Conservation (phyloP, 2,113 vertebrate genomes). For the Dromaius novaehollandiae region DNA sequence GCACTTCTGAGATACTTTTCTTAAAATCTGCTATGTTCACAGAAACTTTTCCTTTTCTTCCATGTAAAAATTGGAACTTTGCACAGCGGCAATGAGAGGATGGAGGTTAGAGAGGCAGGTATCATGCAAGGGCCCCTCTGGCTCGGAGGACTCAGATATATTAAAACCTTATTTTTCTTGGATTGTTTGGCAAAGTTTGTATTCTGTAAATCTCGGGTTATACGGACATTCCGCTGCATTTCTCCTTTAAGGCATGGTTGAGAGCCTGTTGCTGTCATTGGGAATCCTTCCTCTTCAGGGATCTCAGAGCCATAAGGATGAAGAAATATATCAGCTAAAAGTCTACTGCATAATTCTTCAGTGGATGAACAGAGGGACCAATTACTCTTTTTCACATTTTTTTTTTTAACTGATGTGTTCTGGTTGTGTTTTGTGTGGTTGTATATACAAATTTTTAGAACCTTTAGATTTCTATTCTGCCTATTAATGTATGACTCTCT, state of each 20-base stretch:
- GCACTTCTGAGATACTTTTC: background rate
- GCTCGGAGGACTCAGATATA: slow-evolving; percentile 38
- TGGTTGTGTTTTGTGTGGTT: too few relatives aligned
- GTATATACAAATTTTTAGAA: background rate
- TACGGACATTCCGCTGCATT: background rate
- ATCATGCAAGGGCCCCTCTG: background rate
- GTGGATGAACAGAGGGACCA: background rate
- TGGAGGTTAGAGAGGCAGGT: background rate
- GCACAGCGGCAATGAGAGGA: background rate
- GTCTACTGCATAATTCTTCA: background rate
- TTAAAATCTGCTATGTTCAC: background rate
- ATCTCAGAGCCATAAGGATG: background rate
- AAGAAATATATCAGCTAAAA: background rate
- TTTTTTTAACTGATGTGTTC: background rate
- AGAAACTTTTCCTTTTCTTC: background rate
- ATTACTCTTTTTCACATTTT: background rate
- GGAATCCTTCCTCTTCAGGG: background rate
- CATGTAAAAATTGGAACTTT: background rate
- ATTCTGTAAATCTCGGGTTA: background rate
- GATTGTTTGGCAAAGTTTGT: slow-evolving; percentile 36
- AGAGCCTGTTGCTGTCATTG: background rate
- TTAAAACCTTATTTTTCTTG: slow-evolving; percentile 62
- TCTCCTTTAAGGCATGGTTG: background rate
- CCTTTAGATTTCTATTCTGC: background rate
- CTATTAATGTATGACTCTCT: background rate